These are phyloP conservation scores for Garra rufa DNA, from an alignment of 2,113 vertebrate genomes.

Conservation along the genomic window DNA sequence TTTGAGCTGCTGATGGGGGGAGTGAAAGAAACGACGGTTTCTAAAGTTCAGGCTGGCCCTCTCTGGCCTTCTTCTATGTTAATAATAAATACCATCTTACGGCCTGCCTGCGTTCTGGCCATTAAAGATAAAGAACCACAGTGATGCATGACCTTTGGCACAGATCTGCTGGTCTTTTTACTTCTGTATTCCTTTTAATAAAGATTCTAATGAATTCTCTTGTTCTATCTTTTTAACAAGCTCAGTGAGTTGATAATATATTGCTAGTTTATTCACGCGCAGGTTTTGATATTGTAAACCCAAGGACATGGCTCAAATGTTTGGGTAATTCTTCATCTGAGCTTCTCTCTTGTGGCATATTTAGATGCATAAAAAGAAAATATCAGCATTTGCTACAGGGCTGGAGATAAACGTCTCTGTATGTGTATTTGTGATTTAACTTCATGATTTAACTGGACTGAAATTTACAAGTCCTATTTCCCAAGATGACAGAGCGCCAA, in stretches of 20 bases:
- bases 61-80: slow-evolving; percentile 66
- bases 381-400: slow-evolving; percentile 40
- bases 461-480: not conserved
- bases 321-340: slow-evolving; percentile 14
- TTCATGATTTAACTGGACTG: slow-evolving; percentile 10
- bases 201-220: not conserved
- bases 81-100: slow-evolving; percentile 72
- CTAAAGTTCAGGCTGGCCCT: slow-evolving; percentile 64
- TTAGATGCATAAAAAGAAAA: slow-evolving; percentile 32
- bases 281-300: slow-evolving; percentile 9
- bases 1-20: slow-evolving; percentile 64
- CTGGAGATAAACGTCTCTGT: slow-evolving; percentile 24
- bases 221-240: not conserved
- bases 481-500: not conserved
- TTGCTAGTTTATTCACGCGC: slow-evolving; percentile 9
- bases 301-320: not conserved
- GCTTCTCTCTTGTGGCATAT: slow-evolving; percentile 35
- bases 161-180: slow-evolving; percentile 20
- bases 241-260: slow-evolving; percentile 2
- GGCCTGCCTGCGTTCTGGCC: slow-evolving; percentile 67
- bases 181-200: not conserved
- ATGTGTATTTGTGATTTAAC: slow-evolving; percentile 24
- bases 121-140: slow-evolving; percentile 66
- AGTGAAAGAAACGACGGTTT: slow-evolving; percentile 68
- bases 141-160: slow-evolving; percentile 19